Evolutionary conservation across 2,888 invertebrate species (phyloP), one percentile per base, ranked within the genome.

Genomic region (Clostera curtula): DNA sequence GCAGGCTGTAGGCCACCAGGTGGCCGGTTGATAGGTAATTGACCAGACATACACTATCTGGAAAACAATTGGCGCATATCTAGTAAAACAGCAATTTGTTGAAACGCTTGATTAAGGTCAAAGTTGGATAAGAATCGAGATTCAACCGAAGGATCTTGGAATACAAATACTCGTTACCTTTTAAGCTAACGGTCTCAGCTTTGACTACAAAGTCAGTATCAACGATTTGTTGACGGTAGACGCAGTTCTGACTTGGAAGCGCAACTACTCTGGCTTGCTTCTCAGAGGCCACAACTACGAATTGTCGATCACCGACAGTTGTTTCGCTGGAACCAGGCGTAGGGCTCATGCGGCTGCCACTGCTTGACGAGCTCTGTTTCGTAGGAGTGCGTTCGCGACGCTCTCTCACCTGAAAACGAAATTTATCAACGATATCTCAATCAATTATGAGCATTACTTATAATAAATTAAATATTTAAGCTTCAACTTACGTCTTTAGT

Each of bases 11-110:
- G 40, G 96, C 93, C 64, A 92, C 89, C 63, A 99, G 85, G 83
- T 96, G 96, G 29, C 98, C 97, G 77, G 93, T 97, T 40, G 97
- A 96, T 60, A 96, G 87, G 86, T 97, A 98, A 80, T 94, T 95
- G 52, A 95, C 92, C 64, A 98, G 87, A 77, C 97, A 97, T 56
- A 96, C 94, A 72, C 95, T 95, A 82, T 97, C 97, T 97, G 88
- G 6, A 69, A 70, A 3, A 20, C 4, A 12, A 2, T 8, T 9
- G 5, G 7, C 9, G 2, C 3, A 6, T 7, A 8, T 9, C 8
- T 4, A 16, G 9, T 15, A 3, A 10, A 5, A n/a, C n/a, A n/a
- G n/a, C n/a, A n/a, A n/a, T n/a, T n/a, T n/a, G n/a, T n/a, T n/a
- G n/a, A n/a, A n/a, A n/a, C n/a, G n/a, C n/a, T n/a, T n/a, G n/a